These are phyloP conservation scores for Geophilus truncorum DNA, from an alignment of 2,888 invertebrate genomes.

Conservation along the genomic window DNA sequence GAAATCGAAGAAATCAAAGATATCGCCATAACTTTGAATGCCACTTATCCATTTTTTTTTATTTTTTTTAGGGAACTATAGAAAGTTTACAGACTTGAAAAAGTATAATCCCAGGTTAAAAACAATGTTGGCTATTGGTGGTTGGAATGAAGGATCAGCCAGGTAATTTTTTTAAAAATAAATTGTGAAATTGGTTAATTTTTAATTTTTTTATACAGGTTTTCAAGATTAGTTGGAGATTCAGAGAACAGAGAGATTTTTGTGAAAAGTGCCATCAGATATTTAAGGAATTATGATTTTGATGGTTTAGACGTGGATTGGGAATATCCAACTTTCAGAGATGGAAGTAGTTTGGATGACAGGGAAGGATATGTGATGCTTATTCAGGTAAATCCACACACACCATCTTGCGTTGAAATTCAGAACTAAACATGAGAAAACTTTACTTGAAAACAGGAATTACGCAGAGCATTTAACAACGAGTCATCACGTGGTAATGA, in stretches of 20 bases:
- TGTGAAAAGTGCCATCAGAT: constrained; percentile 53
- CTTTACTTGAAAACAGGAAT: constrained; percentile 56
- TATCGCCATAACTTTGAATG: no score
- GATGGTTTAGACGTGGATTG: constrained; percentile 90
- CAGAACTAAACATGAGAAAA: neutral
- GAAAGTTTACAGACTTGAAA: constrained; percentile 87
- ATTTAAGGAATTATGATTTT: constrained; percentile 84
- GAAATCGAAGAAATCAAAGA: no score
- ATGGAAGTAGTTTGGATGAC: constrained; percentile 70
- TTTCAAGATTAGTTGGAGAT: constrained; percentile 82
- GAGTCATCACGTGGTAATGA: constrained; percentile 79
- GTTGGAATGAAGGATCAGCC: constrained; percentile 89
- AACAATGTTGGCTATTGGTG: constrained; percentile 85
- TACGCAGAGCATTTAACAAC: constrained; percentile 80
- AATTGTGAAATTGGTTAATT: neutral
- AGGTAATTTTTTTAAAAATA: constrained; percentile 46
- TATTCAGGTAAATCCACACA: constrained; percentile 58
- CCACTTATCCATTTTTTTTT: constrained; percentile 34
- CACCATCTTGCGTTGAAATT: neutral
- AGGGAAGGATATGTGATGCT: constrained; percentile 80
- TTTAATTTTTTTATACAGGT: constrained; percentile 46
- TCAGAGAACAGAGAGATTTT: constrained; percentile 70
- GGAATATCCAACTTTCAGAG: constrained; percentile 64
- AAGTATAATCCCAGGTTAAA: constrained; percentile 87
- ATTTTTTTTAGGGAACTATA: constrained; percentile 69